Base-by-base conservation (phyloP, 1,140 invertebrate species). In the Calephelis virginiensis region DNA sequence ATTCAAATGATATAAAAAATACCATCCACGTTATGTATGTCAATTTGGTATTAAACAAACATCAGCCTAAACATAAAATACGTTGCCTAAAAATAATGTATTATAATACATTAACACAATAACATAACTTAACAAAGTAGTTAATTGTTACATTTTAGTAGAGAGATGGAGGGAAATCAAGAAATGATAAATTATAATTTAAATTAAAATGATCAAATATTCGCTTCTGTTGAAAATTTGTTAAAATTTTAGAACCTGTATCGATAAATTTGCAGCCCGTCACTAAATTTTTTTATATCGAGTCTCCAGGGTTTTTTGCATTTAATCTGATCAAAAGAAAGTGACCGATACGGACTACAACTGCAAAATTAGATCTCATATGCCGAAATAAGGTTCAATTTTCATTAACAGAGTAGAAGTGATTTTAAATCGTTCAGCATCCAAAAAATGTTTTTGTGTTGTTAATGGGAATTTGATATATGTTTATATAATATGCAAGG, bases 241-340 rank as follows among this genome's bases (percentile, higher is more conserved):
- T 11, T 53, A 10, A 28, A 17, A 53, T 53, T 28, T 49, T 53
- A 17, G 14, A 53, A 53, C 5, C 10, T 53, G n/a, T 53, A 53
- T 53, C 53, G 53, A 56, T 56, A 56, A 37, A 37, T 12, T 37
- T 17, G 7, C 17, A 11, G 53, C 0, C 0, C 53, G 12, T 12
- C 53, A 56, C 53, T 56, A 17, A 56, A 0, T 6, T 56, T 56
- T 37, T 56, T 56, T 12, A 17, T 56, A 56, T 56, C 53, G 40
- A 43, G 40, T 8, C 40, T 43, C 40, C 28, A 56, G 28, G 12
- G 53, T 56, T 56, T 28, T 56, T 56, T 56, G 17, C 53, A 56
- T 56, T 56, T 56, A 28, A 56, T 56, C 17, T 56, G 50, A 56
- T 56, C 50, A 56, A 56, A 56, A 56, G 50, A 56, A 56, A 56